Conservation (phyloP, 2,113 vertebrate species). For the Ondatra zibethicus region DNA sequence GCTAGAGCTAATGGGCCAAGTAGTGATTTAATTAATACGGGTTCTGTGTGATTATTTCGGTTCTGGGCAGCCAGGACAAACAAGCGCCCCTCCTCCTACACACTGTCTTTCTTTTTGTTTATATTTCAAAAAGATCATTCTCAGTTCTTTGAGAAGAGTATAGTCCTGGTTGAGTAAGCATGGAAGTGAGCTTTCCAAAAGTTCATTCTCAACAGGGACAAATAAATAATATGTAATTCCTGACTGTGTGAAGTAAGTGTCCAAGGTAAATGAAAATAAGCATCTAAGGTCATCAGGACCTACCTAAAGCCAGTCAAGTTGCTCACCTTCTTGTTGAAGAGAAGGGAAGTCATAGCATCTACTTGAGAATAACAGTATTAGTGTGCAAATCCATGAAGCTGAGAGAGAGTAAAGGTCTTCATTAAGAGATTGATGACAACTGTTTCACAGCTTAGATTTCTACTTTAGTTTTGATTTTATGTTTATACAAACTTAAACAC, state of each 20-base stretch:
- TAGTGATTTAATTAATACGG: too few relatives aligned
- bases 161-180: not conserved
- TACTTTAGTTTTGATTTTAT: slow-evolving; percentile 46
- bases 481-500: not conserved
- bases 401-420: not conserved
- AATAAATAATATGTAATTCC: not conserved
- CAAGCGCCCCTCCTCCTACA: too few relatives aligned
- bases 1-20: too few relatives aligned
- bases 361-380: too few relatives aligned
- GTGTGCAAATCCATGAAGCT: not conserved
- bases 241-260: not conserved
- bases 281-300: not conserved
- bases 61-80: too few relatives aligned
- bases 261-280: not conserved
- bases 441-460: not conserved
- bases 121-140: not conserved
- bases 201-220: not conserved
- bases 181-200: not conserved
- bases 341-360: not conserved
- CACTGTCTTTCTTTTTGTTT: not conserved
- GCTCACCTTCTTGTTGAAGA: not conserved
- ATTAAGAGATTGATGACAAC: not conserved
- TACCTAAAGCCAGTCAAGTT: not conserved
- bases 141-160: not conserved
- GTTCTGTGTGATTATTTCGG: too few relatives aligned